phyloP scores from a whole-genome alignment of 1,140 invertebrate species.

The Sycophila sp. region DNA sequence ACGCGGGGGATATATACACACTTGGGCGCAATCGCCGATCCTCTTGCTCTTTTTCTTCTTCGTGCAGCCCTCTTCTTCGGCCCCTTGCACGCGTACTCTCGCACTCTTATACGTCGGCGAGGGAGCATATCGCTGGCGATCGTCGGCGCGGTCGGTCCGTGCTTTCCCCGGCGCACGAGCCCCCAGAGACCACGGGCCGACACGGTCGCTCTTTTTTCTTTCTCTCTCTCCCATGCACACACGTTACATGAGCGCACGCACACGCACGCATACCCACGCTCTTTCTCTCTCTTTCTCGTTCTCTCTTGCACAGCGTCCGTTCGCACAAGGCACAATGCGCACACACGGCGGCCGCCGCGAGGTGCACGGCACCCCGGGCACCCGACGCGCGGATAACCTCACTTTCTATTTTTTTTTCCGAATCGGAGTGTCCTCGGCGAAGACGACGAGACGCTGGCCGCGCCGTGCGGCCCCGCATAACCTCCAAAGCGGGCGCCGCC shows the following conservation, averaged over 20 bases:
- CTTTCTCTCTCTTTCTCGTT: conserved; percentile 25
- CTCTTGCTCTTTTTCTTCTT: neutral
- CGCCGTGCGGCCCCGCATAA: neutral
- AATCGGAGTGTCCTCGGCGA: conserved; percentile 36
- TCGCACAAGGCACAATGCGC: no score
- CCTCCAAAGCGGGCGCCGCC: conserved; percentile 8
- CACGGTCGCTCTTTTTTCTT: conserved; percentile 10
- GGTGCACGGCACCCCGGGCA: no score
- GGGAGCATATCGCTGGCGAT: no score
- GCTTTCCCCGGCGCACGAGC: no score
- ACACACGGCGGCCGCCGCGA: neutral
- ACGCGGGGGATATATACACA: no score
- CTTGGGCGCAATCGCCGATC: no score
- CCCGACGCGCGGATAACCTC: conserved; percentile 33
- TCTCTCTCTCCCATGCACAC: neutral
- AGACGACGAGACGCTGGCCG: conserved; percentile 8
- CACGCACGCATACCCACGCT: neutral
- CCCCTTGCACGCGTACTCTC: neutral
- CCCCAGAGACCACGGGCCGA: no score
- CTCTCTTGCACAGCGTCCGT: conserved; percentile 22
- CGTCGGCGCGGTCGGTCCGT: no score
- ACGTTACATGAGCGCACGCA: neutral
- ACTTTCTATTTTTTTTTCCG: conserved; percentile 40
- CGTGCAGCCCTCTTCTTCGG: no score
- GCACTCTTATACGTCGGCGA: neutral